Conservation (phyloP, 2,797 vertebrate species). For the Phalloptychus januarius region DNA sequence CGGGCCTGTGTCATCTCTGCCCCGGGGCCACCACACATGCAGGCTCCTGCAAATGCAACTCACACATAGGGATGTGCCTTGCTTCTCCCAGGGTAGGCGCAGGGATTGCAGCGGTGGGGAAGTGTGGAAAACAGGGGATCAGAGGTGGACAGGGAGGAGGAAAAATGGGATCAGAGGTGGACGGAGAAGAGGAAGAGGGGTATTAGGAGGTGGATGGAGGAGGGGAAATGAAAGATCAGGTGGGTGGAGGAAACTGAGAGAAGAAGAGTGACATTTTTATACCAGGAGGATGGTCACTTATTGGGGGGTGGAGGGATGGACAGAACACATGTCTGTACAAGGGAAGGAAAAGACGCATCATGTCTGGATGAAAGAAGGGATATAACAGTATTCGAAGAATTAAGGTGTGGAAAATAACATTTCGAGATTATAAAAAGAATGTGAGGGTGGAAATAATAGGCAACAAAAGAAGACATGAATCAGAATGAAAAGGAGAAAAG, state of each 20-base stretch:
- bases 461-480: conserved; percentile 29
- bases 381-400: conserved; percentile 35
- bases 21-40: conserved; percentile 83
- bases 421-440: conserved; percentile 20
- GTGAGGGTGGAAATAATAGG: conserved; percentile 23
- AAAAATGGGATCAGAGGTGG: conserved; percentile 75
- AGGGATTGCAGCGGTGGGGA: conserved; percentile 60
- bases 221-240: conserved; percentile 70
- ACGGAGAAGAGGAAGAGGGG: conserved; percentile 64
- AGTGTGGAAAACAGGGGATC: conserved; percentile 63
- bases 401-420: conserved; percentile 40
- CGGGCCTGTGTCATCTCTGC: conserved; percentile 85
- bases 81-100: conserved; percentile 60
- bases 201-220: conserved; percentile 57
- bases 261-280: conserved; percentile 33
- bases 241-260: conserved; percentile 40
- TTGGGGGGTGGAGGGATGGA: conserved; percentile 25
- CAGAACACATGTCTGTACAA: conserved; percentile 45
- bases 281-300: conserved; percentile 19
- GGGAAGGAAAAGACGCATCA: conserved; percentile 56
- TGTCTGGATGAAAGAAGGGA: conserved; percentile 41
- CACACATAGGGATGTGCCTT: conserved; percentile 71
- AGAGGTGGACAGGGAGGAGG: conserved; percentile 70
- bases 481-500: conserved; percentile 13
- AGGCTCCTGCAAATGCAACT: conserved; percentile 76